A percentile compares a stretch with the other conserved stretches of the same genome.
These are phyloP conservation scores for Collichthys lucidus DNA, from an alignment of 2,113 vertebrate species.

Conservation along the genomic window DNA sequence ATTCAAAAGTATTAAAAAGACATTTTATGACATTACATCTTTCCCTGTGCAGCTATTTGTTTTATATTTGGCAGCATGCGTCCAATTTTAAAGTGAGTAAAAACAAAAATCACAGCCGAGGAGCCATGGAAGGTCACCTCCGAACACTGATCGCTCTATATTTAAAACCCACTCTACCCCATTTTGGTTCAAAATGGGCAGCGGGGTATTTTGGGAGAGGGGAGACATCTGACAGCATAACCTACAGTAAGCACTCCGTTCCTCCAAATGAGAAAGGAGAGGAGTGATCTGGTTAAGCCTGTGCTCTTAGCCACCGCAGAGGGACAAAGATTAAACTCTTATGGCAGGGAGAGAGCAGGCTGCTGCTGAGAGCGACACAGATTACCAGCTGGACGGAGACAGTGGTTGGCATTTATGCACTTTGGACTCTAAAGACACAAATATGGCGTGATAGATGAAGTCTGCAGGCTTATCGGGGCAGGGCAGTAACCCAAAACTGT, in stretches of 20 bases:
- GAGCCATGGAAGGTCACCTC: conserved; percentile 40
- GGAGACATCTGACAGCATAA: conserved; percentile 55
- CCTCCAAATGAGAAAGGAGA: conserved; percentile 72
- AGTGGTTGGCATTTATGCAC: conserved; percentile 37
- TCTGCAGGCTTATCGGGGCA: not conserved
- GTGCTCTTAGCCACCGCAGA: conserved; percentile 72
- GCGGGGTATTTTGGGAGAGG: conserved; percentile 56
- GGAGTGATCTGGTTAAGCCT: conserved; percentile 73
- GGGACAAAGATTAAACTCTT: conserved; percentile 74
- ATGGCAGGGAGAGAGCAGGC: conserved; percentile 66
- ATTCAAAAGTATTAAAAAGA: not conserved
- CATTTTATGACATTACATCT: not conserved
- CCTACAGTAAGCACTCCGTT: conserved; percentile 63
- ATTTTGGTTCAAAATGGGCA: conserved; percentile 59
- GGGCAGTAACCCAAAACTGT: not conserved
- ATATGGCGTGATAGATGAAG: conserved; percentile 1
- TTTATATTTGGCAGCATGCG: not conserved
- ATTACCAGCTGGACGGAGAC: conserved; percentile 69
- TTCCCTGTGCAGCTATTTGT: not conserved
- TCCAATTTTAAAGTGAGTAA: conserved; percentile 3
- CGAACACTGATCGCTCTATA: conserved; percentile 6
- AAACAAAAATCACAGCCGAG: not conserved
- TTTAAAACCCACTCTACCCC: conserved; percentile 43
- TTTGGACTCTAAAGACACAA: conserved; percentile 27
- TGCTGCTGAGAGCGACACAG: conserved; percentile 64